These are phyloP conservation scores for Anser brachyrhynchus DNA, from an alignment of 2,113 vertebrate genomes.

Conservation along the genomic window DNA sequence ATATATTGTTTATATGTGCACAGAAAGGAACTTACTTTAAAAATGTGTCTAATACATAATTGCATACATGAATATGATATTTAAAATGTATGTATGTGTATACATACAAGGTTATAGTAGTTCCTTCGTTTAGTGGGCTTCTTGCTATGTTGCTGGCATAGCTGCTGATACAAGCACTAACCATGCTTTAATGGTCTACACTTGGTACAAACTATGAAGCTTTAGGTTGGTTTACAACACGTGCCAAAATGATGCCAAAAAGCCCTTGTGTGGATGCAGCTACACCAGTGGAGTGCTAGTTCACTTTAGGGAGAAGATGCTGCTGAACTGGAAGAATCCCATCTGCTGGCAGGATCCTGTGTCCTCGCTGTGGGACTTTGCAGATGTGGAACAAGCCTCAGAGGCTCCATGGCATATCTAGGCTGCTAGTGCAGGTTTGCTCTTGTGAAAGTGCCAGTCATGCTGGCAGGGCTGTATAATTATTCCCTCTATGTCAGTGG, in stretches of 20 bases:
- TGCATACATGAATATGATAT: neutral
- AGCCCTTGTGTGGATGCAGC: neutral
- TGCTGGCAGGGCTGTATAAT: neutral
- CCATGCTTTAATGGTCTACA: neutral
- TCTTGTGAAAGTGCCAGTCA: neutral
- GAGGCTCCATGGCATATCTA: fast-evolving
- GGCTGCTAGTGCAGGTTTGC: neutral
- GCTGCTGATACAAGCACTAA: neutral
- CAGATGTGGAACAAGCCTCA: fast-evolving
- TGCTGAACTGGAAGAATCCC: conserved; percentile 27
- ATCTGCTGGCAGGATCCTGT: neutral
- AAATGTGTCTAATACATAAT: neutral
- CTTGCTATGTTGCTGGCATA: neutral
- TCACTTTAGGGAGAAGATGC: neutral
- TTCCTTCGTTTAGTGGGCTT: neutral
- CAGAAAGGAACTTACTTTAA: fast-evolving
- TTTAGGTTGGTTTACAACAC: neutral
- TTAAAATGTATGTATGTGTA: neutral
- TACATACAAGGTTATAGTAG: neutral
- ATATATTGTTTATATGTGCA: neutral
- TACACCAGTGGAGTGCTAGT: neutral
- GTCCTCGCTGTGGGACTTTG: neutral
- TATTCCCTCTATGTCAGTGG: neutral
- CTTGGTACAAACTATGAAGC: neutral
- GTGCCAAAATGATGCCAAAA: neutral